Evolutionary conservation across 2,797 vertebrate species (phyloP), one percentile per base, ranked within the genome.

Genomic region (Tapera naevia): DNA sequence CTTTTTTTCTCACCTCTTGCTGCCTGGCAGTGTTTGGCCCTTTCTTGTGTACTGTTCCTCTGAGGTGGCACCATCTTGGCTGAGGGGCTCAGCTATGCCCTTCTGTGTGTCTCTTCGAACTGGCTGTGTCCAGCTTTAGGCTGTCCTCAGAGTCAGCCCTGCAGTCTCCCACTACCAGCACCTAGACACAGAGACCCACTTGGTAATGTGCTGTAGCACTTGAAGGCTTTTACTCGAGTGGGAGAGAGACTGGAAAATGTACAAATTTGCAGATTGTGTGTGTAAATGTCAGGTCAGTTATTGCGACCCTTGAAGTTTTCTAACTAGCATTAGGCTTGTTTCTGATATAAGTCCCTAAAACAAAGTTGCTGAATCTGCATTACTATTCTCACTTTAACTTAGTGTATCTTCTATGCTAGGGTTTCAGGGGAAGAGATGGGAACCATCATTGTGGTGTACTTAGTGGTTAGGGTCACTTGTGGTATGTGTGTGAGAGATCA

Each of bases 31-130:
- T 10, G 3, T 70, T 87, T 79, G 53, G 7, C 27, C 15, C 32
- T 78, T 73, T 37, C 37, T 73, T 66, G 12, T 0, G 0, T 13
- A 5, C 0, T 0, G 80, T 70, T 80, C 33, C 33, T 15, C 58
- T 62, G 43, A 50, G 45, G 10, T 17, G 10, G 19, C 35, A 72
- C 19, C 4, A 12, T 41, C 30, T 25, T 60, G 50, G 18, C 39
- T 41, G 60, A 46, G 30, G 14, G 19, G 6, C 43, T 80, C 32
- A 41, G 48, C 33, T 13, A 14, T 88, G 21, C 25, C 48, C 32
- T 48, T 30, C 1, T 0, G 14, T 45, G 58, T 24, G 21, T 37
- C 65, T 2, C 1, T 25, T 45, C 43, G 72, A 78, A 76, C 10
- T 0, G 3, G 18, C 41, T 1, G 3, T 48, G 17, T 43, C 23